Base-by-base conservation (phyloP, 2,888 invertebrate species). In the Drosophila melanosoma region DNA sequence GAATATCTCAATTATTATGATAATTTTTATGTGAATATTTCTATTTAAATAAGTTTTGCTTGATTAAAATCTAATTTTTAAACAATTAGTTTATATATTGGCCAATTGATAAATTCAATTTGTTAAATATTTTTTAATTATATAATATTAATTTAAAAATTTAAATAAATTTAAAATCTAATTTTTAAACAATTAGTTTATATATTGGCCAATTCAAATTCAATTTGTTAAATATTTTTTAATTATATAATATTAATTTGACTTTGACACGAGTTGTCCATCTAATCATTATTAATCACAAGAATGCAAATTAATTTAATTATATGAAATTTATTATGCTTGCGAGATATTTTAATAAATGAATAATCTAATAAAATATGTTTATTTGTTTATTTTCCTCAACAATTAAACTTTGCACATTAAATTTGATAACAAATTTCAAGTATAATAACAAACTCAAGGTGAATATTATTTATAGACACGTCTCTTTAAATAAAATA, bases 391-490 rank as follows among this genome's bases (percentile, higher is more conserved):
- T 5, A 23, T 49, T 23, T 53, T 26, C n/a, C 35, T 8, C 33
- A 26, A 3, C 10, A 33, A 26, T 15, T 26, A 11, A 38, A 2
- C 38, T 33, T 65, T 15, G 3, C 38, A 67, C 66, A 23, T 45
- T 8, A 4, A 23, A 38, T 10, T 33, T 51, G 48, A 35, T 68
- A 68, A 56, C 15, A 33, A 33, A 33, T 35, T 36, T 23, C 17
- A 49, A 49, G 15, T 38, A 32, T 32, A 36, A 8, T 0, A 12
- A 36, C 7, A 7, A 38, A n/a, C 3, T 15, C 26, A 15, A 26
- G 57, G n/a, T 57, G n/a, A 33, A 15, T 45, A n/a, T 36, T 69
- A 58, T 58, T 35, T 35, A 51, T 56, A 32, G n/a, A 20, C 10
- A 0, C 0, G 26, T 17, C 3, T 53, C 15, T 52, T 66, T n/a